phyloP scores from a whole-genome alignment of 2,113 vertebrate genomes.

The Datnioides undecimradiatus region DNA sequence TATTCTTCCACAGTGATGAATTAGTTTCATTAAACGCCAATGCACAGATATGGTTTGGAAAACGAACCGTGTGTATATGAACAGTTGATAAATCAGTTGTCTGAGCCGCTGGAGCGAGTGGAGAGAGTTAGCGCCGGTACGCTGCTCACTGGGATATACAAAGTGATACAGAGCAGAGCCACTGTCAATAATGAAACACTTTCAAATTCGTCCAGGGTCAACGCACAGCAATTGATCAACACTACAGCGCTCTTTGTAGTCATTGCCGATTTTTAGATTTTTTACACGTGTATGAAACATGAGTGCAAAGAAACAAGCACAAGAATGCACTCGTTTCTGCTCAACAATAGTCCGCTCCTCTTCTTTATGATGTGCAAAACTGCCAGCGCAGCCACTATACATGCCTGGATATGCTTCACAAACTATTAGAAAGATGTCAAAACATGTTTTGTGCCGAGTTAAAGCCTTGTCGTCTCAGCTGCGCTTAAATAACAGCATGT shows the following conservation, averaged over 20 bases:
- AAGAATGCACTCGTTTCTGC: slow-evolving; percentile 13
- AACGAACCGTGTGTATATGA: slow-evolving; percentile 29
- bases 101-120: slow-evolving; percentile 31
- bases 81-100: slow-evolving; percentile 51
- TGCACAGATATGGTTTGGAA: slow-evolving; percentile 54
- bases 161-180: slow-evolving; percentile 60
- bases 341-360: too few species aligned
- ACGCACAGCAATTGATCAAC: slow-evolving; percentile 35
- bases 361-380: too few species aligned
- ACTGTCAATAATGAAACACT: slow-evolving; percentile 40
- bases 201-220: slow-evolving; percentile 48
- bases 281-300: slow-evolving; percentile 4
- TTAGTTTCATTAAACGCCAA: slow-evolving; percentile 38
- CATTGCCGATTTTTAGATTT: slow-evolving; percentile 9
- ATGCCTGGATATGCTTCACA: too few species aligned
- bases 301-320: slow-evolving; percentile 10
- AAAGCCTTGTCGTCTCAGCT: too few species aligned
- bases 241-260: slow-evolving; percentile 19
- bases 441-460: too few species aligned
- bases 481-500: too few species aligned
- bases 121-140: slow-evolving; percentile 20
- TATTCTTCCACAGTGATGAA: slow-evolving; percentile 27
- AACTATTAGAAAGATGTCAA: too few species aligned
- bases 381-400: too few species aligned
- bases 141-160: slow-evolving; percentile 36